Evolutionary conservation across 1,140 invertebrate species (phyloP).

Genomic region (Chrysopa pallens): DNA sequence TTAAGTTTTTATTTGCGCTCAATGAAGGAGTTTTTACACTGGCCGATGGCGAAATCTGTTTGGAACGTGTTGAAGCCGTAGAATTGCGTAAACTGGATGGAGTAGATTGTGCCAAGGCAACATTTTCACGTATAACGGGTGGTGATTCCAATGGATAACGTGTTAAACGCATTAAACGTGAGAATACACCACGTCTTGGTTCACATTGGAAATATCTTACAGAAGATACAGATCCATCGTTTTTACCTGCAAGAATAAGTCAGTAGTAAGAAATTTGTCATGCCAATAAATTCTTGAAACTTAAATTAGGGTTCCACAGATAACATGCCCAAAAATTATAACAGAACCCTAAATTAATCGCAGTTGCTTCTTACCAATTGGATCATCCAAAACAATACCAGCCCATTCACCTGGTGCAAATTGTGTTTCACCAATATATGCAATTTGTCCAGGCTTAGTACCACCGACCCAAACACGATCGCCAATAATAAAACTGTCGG

Average conservation of each 20-base stretch:
- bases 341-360: not conserved
- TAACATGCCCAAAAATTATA: not conserved
- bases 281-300: not conserved
- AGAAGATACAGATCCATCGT: slow-evolving; percentile 89
- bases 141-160: slow-evolving; percentile 35
- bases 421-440: slow-evolving; percentile 94
- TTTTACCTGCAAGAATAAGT: slow-evolving; percentile 56
- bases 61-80: not conserved
- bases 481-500: slow-evolving; percentile 90
- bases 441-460: slow-evolving; percentile 84
- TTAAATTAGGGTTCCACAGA: not conserved
- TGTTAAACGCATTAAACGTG: slow-evolving; percentile 73
- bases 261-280: not conserved
- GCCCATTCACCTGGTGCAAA: slow-evolving; percentile 95
- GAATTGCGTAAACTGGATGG: not conserved
- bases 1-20: too few relatives aligned
- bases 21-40: not conserved
- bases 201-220: slow-evolving; percentile 88
- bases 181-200: slow-evolving; percentile 84
- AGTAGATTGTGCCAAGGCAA: not conserved
- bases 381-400: slow-evolving; percentile 85
- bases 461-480: slow-evolving; percentile 91
- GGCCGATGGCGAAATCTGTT: not conserved
- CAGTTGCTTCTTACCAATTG: slow-evolving; percentile 52
- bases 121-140: slow-evolving; percentile 10